Evolutionary conservation across 2,797 vertebrate genomes (phyloP).

Genomic region (Oophaga sylvatica): DNA sequence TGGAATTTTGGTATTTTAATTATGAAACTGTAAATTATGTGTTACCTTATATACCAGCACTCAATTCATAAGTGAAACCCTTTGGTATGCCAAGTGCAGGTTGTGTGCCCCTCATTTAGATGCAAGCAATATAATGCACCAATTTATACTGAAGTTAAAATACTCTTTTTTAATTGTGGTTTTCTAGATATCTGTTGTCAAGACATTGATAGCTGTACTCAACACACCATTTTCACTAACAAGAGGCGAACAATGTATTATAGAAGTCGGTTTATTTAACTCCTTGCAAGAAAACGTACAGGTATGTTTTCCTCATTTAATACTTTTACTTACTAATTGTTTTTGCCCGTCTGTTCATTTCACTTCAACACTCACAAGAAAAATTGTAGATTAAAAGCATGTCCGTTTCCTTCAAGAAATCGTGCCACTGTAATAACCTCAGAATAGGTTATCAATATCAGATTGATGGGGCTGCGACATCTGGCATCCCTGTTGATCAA

Average conservation of each 20-base stretch:
- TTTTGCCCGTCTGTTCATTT: neutral
- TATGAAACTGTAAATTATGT: neutral
- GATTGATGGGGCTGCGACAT: no score
- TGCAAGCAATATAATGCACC: neutral
- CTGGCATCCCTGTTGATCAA: no score
- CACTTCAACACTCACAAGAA: neutral
- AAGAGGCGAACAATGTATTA: slow-evolving; percentile 75
- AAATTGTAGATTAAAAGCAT: neutral
- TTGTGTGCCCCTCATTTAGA: neutral
- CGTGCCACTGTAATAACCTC: neutral
- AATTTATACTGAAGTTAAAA: neutral
- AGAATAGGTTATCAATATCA: neutral
- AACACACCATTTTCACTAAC: slow-evolving; percentile 70
- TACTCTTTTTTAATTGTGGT: neutral
- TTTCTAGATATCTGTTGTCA: slow-evolving; percentile 69
- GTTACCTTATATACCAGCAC: neutral
- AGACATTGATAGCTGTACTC: slow-evolving; percentile 71
- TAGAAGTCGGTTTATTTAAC: slow-evolving; percentile 74
- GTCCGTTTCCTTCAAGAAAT: neutral
- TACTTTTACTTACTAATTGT: neutral
- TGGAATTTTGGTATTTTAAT: neutral
- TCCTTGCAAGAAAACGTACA: slow-evolving; percentile 67
- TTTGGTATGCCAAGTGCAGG: neutral
- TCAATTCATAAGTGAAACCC: neutral
- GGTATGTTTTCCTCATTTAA: slow-evolving; percentile 61